phyloP scores from a whole-genome alignment of 2,888 invertebrate species.

The Meiosimyza platycephala region DNA sequence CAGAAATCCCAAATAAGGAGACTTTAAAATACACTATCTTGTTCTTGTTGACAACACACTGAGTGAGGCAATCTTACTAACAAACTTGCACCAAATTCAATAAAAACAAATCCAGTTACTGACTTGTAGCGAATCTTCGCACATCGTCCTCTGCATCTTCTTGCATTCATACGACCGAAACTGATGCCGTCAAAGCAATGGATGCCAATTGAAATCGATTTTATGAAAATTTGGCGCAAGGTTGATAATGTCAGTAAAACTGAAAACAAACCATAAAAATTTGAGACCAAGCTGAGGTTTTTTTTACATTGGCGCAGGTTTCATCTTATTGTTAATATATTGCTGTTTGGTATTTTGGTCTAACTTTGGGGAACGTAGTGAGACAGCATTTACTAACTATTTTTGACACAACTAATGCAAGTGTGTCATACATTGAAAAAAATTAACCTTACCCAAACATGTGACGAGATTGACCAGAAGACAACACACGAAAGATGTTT shows the following conservation, averaged over 20 bases:
- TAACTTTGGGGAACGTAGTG: neutral
- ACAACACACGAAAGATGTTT: too few species aligned
- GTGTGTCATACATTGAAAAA: neutral
- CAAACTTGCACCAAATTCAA: slow-evolving; percentile 20
- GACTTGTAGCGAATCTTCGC: slow-evolving; percentile 24
- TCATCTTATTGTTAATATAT: slow-evolving; percentile 23
- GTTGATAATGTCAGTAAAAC: slow-evolving; percentile 42
- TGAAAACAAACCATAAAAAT: slow-evolving; percentile 32
- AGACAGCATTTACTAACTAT: slow-evolving; percentile 6
- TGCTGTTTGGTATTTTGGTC: neutral
- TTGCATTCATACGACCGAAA: slow-evolving; percentile 15
- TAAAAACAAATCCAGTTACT: slow-evolving; percentile 20
- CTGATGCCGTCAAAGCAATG: neutral
- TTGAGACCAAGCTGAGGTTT: slow-evolving; percentile 23
- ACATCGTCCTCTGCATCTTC: neutral
- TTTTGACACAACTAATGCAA: slow-evolving; percentile 5
- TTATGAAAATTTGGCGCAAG: slow-evolving; percentile 46
- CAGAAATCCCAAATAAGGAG: slow-evolving; percentile 6
- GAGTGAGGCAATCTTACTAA: neutral
- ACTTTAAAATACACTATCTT: slow-evolving; percentile 21
- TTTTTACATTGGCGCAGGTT: slow-evolving; percentile 28
- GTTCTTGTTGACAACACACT: neutral
- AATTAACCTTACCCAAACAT: too few species aligned
- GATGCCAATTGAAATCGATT: slow-evolving; percentile 31
- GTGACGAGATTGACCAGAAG: too few species aligned